phyloP scores from a whole-genome alignment of 2,797 vertebrate genomes.

The Phrynocephalus vlangalii region DNA sequence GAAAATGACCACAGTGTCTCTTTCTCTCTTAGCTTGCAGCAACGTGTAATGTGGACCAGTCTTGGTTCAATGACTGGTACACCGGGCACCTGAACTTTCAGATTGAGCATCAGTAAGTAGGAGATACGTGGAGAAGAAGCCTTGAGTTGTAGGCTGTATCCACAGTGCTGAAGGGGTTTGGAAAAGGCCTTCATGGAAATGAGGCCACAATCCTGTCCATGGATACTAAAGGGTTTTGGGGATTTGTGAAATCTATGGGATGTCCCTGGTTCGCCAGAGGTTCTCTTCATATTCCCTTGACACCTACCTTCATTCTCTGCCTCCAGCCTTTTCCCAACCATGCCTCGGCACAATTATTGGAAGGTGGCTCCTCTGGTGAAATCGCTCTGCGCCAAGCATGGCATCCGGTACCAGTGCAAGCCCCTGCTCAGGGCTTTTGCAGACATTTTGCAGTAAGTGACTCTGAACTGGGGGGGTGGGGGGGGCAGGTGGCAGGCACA shows the following conservation, averaged over 20 bases:
- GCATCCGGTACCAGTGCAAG: constrained; percentile 77
- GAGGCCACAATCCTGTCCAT: neutral
- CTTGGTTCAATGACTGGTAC: constrained; percentile 82
- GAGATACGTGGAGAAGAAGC: neutral
- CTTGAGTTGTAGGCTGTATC: neutral
- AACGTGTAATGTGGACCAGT: constrained; percentile 78
- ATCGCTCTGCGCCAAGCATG: constrained; percentile 80
- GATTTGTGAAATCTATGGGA: fast-evolving
- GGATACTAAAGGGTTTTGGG: neutral
- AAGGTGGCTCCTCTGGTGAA: constrained; percentile 81
- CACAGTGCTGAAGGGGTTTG: neutral
- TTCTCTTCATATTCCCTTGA: neutral
- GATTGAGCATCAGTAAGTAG: constrained; percentile 82
- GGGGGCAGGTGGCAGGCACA: no score
- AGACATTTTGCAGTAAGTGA: constrained; percentile 80
- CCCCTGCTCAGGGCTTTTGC: constrained; percentile 76
- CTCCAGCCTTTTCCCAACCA: constrained; percentile 78
- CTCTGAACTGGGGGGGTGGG: neutral
- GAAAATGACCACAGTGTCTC: neutral
- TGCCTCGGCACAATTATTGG: constrained; percentile 82
- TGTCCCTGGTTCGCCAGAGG: neutral
- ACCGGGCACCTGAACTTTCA: constrained; percentile 83
- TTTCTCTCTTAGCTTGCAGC: constrained; percentile 70
- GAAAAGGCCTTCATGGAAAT: neutral
- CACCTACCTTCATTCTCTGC: neutral